A percentile compares a stretch with the other conserved stretches of the same genome.
phyloP scores from a whole-genome alignment of 2,797 vertebrate genomes.

The Psittacula echo region DNA sequence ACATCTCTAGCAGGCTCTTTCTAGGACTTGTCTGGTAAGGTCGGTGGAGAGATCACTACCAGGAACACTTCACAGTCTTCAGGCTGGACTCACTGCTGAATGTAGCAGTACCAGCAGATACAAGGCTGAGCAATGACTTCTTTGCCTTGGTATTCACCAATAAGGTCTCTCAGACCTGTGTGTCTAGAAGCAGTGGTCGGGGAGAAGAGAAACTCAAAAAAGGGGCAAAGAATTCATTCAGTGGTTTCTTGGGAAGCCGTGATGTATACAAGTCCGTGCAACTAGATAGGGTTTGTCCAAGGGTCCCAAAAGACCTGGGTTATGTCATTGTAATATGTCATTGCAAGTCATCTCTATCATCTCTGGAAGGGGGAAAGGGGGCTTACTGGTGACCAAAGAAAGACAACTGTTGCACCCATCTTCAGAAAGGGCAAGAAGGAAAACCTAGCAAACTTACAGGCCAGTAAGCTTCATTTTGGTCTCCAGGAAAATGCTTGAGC shows the following conservation, averaged over 20 bases:
- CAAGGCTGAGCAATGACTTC: not conserved
- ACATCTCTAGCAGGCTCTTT: not conserved
- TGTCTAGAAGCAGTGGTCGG: not conserved
- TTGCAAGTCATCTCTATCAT: not conserved
- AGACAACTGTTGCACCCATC: not conserved
- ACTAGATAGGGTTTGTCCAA: not conserved
- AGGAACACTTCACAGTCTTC: not conserved
- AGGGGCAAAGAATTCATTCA: not conserved
- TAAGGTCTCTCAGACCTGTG: not conserved
- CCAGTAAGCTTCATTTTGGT: not conserved
- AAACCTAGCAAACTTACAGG: not conserved
- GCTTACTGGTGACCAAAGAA: not conserved
- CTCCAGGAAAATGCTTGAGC: not conserved
- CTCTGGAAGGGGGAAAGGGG: not conserved
- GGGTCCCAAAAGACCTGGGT: not conserved
- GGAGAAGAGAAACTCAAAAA: not conserved
- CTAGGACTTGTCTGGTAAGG: not conserved
- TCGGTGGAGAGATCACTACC: not conserved
- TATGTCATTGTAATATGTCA: not conserved
- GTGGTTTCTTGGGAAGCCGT: not conserved
- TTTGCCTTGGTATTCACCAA: not conserved
- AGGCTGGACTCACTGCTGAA: not conserved
- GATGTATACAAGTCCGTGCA: not conserved
- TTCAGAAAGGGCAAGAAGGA: not conserved
- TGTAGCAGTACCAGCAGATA: not conserved